Conservation (phyloP, 2,888 invertebrate genomes). For the Chrysodeixis includens region DNA sequence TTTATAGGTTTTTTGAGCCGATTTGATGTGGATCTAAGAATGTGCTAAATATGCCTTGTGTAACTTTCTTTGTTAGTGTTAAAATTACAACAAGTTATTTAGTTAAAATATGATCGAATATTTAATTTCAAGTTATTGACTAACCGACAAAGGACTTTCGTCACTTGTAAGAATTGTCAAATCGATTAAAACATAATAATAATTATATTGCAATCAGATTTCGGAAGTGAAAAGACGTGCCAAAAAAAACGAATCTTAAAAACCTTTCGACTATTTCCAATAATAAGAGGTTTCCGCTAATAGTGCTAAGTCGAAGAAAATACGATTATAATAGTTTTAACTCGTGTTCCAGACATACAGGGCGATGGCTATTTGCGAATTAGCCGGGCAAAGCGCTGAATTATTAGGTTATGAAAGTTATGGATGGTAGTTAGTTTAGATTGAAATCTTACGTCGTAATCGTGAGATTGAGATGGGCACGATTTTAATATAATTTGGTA, state of each 20-base stretch:
- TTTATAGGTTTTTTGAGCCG: conserved; percentile 15
- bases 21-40: not conserved
- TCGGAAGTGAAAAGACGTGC: too few relatives aligned
- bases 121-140: too few relatives aligned
- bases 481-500: conserved; percentile 14
- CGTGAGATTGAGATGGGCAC: conserved; percentile 19
- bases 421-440: conserved; percentile 20
- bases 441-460: conserved; percentile 24
- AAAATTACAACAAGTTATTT: too few relatives aligned
- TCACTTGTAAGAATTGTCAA: too few relatives aligned
- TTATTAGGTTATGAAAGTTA: conserved; percentile 26
- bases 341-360: conserved; percentile 28
- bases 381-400: conserved; percentile 13
- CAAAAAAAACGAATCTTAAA: not conserved
- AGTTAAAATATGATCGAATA: too few relatives aligned
- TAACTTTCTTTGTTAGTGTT: not conserved
- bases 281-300: not conserved
- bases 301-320: conserved; percentile 18
- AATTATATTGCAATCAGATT: too few relatives aligned
- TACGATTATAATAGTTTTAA: conserved; percentile 39
- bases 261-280: not conserved
- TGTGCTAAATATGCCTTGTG: not conserved
- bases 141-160: too few relatives aligned
- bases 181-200: too few relatives aligned
- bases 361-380: conserved; percentile 16